phyloP scores from a whole-genome alignment of 1,140 invertebrate genomes.

The Bacillus rossius region DNA sequence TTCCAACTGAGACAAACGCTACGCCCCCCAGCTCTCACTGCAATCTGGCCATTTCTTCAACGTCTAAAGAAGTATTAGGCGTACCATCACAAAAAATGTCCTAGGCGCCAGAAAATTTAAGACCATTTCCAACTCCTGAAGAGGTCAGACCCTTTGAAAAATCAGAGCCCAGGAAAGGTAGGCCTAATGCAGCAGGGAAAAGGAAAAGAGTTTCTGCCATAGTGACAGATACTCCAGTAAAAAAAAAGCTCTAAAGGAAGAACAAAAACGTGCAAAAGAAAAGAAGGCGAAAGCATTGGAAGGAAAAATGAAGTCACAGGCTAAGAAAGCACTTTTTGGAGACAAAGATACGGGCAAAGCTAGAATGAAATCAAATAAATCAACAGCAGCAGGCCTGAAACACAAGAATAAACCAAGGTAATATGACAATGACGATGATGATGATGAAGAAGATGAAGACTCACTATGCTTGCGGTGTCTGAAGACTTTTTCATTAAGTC shows the following conservation, averaged over 20 bases:
- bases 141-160: background rate
- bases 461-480: background rate
- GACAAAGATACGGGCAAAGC: background rate
- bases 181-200: background rate
- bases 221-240: constrained; percentile 1
- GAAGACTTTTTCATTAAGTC: background rate
- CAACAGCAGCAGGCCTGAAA: too few relatives aligned
- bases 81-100: background rate
- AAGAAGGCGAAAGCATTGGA: too few relatives aligned
- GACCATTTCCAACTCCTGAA: background rate
- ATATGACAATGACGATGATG: too few relatives aligned
- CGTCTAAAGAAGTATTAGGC: background rate
- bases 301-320: too few relatives aligned
- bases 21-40: background rate
- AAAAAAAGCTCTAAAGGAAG: background rate
- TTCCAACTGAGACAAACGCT: background rate
- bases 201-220: background rate
- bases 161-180: constrained; percentile 7
- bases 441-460: background rate
- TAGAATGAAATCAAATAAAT: background rate
- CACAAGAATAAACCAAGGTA: too few relatives aligned
- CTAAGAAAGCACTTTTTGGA: too few relatives aligned
- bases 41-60: background rate
- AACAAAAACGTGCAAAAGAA: background rate
- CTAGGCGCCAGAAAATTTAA: background rate